Base-by-base conservation (phyloP, 1,140 invertebrate genomes). In the Lordiphosa clarofinis region DNA sequence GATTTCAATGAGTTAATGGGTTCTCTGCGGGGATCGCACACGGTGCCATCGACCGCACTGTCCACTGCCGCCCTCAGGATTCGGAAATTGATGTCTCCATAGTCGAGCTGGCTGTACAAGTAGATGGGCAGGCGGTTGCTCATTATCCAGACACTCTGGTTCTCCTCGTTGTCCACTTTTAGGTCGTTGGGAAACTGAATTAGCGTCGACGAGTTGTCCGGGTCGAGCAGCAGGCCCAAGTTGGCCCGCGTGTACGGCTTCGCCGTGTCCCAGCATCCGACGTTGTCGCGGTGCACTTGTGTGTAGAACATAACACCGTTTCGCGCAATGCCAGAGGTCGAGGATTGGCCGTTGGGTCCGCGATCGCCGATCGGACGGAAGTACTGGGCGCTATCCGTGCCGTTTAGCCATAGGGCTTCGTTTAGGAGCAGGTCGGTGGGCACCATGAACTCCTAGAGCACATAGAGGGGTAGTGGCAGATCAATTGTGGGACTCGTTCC, bases 121-220 rank as follows among this genome's bases (percentile, higher is more conserved):
- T 93, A 96, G 86, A 93, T 92, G 2, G 94, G 94, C 40, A 96
- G 75, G 8, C 91, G 90, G 81, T 96, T 95, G 2, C 93, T 93
- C 56, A 96, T 90, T 0, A 95, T 89, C 94, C 94, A 96, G 4
- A 95, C 90, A 56, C 90, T 93, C 47, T 95, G 93, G 12, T 91
- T 90, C 1, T 89, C 72, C 40, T 94, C 93, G 35, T 93, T 90
- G 69, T 95, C 94, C 0, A 95, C 89, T 89, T 93, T 93, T 28
- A 96, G 87, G 70, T 96, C 95, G 71, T 96, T 95, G 0, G 94
- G 94, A 74, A 95, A 96, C 9, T 94, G 89, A 5, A 96, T 82
- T 0, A 92, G 92, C 5, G 90, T 43, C 2, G 52, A 89, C 2
- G 90, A 12, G 2, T 56, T 90, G 65, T 92, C 92, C 4, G 88